These are phyloP conservation scores for Linyphia triangularis DNA, from an alignment of 2,888 invertebrate species.

Conservation along the genomic window DNA sequence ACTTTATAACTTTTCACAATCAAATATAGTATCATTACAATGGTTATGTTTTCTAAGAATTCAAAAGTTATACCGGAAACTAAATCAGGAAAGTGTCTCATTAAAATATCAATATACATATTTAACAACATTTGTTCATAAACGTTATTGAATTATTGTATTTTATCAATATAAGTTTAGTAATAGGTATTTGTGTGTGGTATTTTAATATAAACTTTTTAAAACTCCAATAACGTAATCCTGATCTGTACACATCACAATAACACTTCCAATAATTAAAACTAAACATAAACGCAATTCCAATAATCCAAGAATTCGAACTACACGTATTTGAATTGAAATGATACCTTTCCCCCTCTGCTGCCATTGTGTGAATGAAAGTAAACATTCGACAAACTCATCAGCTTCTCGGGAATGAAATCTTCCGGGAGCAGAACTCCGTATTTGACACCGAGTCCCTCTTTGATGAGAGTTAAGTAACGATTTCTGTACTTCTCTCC, in stretches of 20 bases:
- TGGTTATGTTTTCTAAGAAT: no score
- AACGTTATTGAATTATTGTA: no score
- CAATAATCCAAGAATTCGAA: not conserved
- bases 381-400: constrained; percentile 5
- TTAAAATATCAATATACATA: no score
- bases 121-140: no score
- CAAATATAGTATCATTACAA: no score
- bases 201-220: no score
- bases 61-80: no score
- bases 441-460: constrained; percentile 23
- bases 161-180: no score
- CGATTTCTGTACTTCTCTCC: constrained; percentile 38
- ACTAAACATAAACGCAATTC: not conserved
- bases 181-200: no score
- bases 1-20: no score
- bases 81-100: no score
- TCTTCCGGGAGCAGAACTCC: constrained; percentile 17
- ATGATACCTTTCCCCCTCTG: not conserved
- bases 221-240: no score
- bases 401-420: constrained; percentile 28
- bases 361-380: constrained; percentile 2
- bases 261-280: not conserved
- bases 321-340: not conserved
- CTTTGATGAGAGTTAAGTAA: constrained; percentile 33
- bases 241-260: not conserved